phyloP scores from a whole-genome alignment of 2,888 invertebrate species.

The Scrobipalpa atriplicella region DNA sequence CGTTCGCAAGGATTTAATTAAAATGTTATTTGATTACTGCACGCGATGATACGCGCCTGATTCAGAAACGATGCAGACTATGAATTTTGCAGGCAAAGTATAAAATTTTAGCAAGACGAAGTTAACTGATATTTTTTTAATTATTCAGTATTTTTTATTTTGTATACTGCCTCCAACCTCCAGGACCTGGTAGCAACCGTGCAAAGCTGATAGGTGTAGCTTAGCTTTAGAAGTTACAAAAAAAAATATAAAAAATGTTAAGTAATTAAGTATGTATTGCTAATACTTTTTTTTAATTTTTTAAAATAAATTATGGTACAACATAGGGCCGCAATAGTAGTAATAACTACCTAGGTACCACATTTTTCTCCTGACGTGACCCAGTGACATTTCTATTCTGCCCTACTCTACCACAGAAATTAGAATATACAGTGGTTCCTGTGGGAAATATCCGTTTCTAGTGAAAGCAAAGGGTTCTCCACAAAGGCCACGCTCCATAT shows the following conservation, averaged over 20 bases:
- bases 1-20: constrained; percentile 51
- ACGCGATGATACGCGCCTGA: constrained; percentile 29
- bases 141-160: too few species aligned
- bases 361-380: background rate
- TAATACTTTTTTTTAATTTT: too few species aligned
- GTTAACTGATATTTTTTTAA: too few species aligned
- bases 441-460: constrained; percentile 43
- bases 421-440: constrained; percentile 40
- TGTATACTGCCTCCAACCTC: too few species aligned
- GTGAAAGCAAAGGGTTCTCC: constrained; percentile 32
- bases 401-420: background rate
- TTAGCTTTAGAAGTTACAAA: too few species aligned
- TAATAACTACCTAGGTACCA: background rate
- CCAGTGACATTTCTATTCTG: constrained; percentile 5
- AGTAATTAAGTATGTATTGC: too few species aligned
- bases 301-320: too few species aligned
- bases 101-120: too few species aligned
- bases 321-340: too few species aligned
- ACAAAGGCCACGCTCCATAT: constrained; percentile 43
- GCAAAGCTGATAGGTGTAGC: too few species aligned
- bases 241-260: too few species aligned
- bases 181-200: too few species aligned
- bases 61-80: background rate
- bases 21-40: constrained; percentile 51
- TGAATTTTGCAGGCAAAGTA: background rate